phyloP scores from a whole-genome alignment of 1,140 invertebrate species.

The Formica selysi region DNA sequence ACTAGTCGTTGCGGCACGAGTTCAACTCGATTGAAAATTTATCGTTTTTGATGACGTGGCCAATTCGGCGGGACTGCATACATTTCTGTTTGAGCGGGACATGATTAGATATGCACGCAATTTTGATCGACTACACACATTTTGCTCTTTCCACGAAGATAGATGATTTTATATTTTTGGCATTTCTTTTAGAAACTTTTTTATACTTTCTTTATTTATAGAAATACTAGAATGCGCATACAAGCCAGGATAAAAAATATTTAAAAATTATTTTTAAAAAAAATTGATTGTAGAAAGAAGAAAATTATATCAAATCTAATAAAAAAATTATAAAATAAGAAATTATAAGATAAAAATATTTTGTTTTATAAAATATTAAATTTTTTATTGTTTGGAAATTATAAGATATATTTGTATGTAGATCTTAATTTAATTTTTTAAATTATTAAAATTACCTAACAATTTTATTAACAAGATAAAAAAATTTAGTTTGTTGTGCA shows the following conservation, averaged over 20 bases:
- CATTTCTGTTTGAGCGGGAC: constrained; percentile 9
- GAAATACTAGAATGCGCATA: neutral
- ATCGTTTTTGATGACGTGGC: constrained; percentile 57
- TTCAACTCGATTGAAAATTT: constrained; percentile 64
- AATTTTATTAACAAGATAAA: neutral
- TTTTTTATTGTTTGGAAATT: neutral
- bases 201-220: neutral
- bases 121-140: neutral
- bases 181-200: neutral
- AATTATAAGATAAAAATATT: constrained; percentile 1
- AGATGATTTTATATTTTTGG: neutral
- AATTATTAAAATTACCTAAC: constrained; percentile 10
- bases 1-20: constrained; percentile 61
- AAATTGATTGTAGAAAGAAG: neutral
- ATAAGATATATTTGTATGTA: neutral
- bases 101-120: neutral
- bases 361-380: constrained; percentile 1
- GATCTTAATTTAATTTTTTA: neutral
- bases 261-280: constrained; percentile 4
- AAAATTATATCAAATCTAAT: neutral
- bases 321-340: neutral
- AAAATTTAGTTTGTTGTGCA: neutral
- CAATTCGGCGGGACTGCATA: constrained; percentile 14
- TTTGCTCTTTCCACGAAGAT: neutral
- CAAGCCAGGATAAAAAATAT: neutral